phyloP scores from a whole-genome alignment of 2,797 vertebrate genomes.

The Epinephelus awoara region DNA sequence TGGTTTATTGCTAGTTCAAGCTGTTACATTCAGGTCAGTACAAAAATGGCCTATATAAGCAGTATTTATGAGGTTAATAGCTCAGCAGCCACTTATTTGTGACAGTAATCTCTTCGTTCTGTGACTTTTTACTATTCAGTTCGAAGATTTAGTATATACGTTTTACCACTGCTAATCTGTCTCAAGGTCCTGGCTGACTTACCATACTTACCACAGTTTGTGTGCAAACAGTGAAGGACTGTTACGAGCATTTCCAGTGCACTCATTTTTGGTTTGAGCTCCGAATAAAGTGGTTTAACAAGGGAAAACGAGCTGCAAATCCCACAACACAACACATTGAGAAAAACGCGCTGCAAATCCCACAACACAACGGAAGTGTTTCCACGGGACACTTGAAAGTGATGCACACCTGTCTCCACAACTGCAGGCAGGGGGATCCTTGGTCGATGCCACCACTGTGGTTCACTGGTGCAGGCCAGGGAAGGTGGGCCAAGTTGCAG shows the following conservation, averaged over 20 bases:
- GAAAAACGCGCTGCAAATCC: too few relatives aligned
- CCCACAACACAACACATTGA: too few relatives aligned
- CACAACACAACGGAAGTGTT: too few relatives aligned
- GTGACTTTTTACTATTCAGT: neutral
- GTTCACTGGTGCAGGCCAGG: too few relatives aligned
- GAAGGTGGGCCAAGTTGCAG: too few relatives aligned
- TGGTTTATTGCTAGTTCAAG: neutral
- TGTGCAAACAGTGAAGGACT: neutral
- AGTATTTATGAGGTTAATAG: neutral
- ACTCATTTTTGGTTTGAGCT: neutral
- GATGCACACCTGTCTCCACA: too few relatives aligned
- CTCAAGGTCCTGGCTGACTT: too few relatives aligned
- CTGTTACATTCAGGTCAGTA: neutral
- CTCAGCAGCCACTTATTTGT: slow-evolving; percentile 3
- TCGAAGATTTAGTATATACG: neutral
- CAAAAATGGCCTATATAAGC: neutral
- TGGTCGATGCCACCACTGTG: too few relatives aligned
- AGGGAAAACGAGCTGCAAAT: too few relatives aligned
- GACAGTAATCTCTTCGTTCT: neutral
- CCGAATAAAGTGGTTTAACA: neutral
- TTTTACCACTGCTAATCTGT: neutral
- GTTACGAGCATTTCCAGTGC: too few relatives aligned
- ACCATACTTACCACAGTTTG: neutral
- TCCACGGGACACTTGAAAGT: too few relatives aligned
- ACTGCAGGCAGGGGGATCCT: too few relatives aligned